These are phyloP conservation scores for Enoplolaimus lenunculus DNA, from an alignment of 2,888 invertebrate species.

Conservation along the genomic window DNA sequence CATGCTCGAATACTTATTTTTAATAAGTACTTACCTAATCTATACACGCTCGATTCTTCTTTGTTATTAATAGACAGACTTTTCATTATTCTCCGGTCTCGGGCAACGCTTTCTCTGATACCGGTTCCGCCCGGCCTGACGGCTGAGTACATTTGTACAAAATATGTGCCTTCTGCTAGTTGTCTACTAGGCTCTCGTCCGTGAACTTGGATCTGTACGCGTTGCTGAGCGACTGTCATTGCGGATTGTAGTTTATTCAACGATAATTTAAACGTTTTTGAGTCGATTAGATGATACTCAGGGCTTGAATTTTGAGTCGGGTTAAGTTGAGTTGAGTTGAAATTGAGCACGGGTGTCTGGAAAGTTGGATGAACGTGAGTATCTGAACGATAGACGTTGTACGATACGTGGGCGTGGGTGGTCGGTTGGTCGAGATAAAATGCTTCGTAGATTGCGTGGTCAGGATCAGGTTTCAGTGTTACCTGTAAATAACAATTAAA, in stretches of 20 bases:
- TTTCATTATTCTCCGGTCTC: not conserved
- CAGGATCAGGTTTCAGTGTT: not conserved
- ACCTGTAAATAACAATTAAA: too few species aligned
- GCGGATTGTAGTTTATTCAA: not conserved
- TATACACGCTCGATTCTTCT: not conserved
- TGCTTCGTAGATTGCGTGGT: not conserved
- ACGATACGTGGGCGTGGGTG: not conserved
- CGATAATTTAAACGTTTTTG: not conserved
- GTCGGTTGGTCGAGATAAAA: constrained; percentile 16
- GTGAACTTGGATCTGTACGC: not conserved
- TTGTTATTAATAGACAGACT: not conserved
- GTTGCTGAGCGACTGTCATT: not conserved
- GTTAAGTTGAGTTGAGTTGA: not conserved
- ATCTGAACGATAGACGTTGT: not conserved
- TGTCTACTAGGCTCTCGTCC: not conserved
- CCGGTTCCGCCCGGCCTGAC: not conserved
- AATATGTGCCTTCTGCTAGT: constrained; percentile 2
- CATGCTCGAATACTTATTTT: too few species aligned
- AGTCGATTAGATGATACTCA: not conserved
- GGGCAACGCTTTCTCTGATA: not conserved
- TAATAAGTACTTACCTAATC: not conserved
- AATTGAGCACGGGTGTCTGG: not conserved
- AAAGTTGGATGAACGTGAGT: too few species aligned
- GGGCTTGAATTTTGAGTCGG: not conserved
- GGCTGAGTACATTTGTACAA: not conserved